Base-by-base conservation (phyloP, 2,113 vertebrate species). In the Pluvianellus socialis region DNA sequence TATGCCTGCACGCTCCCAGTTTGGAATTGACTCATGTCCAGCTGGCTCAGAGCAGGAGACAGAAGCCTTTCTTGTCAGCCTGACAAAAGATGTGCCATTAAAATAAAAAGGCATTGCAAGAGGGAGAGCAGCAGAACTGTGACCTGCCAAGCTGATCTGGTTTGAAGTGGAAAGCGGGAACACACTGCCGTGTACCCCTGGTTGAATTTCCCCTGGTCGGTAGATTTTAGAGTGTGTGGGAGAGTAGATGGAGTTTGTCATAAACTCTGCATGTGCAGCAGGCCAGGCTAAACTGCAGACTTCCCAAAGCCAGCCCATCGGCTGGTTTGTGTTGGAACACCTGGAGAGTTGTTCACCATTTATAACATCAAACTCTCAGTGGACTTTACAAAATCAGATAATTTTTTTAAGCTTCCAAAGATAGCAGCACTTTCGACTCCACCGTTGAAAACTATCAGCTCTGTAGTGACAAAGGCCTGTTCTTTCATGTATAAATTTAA, bases 61-160 rank as follows among this genome's bases (percentile, higher is more conserved):
- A 95, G 93, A 95, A 95, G 93, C 93, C 77, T 68, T 88, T 94
- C 94, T 95, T 95, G 81, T 96, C 87, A 85, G 66, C 73, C 79
- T 92, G 74, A 93, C 90, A 92, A 90, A 94, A 96, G 86, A 93
- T 86, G 77, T 91, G 58, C 81, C 94, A 82, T 88, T 95, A 66
- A 94, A 96, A 94, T 93, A 65, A 90, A 96, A 95, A 92, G 59
- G 87, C 93, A 59, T 72, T 72, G 84, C 91, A 93, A 72, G 66
- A 90, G 70, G 53, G 77, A 82, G 81, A 73, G 35, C 40, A 73
- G 90, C 40, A 49, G 73, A 82, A 42, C 74, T 82, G 67, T 75
- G 87, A 88, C 77, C 70, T 0, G 2, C 81, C 87, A 75, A 79
- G 77, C 61, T 90, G 84, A 56, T 86, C 84, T 82, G 70, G 53